Conservation (phyloP, 92 coral and sea anemone genomes). For the Meandrina meandrites region DNA sequence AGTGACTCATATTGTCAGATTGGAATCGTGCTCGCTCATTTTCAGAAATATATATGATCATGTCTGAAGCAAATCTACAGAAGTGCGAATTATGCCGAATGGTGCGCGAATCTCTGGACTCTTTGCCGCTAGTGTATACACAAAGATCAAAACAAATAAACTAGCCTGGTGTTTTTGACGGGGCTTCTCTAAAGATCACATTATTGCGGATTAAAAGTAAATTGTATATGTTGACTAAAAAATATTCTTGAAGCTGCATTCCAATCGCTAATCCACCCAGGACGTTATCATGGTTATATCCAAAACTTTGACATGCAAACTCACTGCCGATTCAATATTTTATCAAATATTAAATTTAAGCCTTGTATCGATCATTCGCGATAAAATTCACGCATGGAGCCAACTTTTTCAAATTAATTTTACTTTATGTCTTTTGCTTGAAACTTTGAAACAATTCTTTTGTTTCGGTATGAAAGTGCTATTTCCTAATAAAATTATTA, state of each 20-base stretch:
- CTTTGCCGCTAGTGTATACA: constrained; percentile 1
- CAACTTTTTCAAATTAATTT: background rate
- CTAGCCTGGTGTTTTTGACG: background rate
- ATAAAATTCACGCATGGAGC: background rate
- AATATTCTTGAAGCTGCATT: background rate
- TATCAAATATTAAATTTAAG: background rate
- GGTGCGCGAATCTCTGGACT: background rate
- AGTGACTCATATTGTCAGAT: background rate
- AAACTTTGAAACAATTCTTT: constrained; percentile 1
- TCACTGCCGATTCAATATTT: constrained; percentile 4
- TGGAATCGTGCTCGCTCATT: background rate
- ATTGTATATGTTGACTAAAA: background rate
- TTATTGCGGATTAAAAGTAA: background rate
- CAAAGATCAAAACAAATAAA: constrained; percentile 29
- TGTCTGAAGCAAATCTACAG: background rate
- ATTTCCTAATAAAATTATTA: constrained; percentile 25
- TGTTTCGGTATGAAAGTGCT: background rate
- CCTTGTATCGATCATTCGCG: background rate
- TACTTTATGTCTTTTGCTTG: background rate
- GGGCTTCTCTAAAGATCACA: background rate
- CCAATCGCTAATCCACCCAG: background rate
- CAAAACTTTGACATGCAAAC: background rate
- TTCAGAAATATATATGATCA: background rate
- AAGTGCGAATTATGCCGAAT: background rate
- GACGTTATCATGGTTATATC: background rate